Base-by-base conservation (phyloP, 2,888 invertebrate genomes). In the Rotaria sp. region DNA sequence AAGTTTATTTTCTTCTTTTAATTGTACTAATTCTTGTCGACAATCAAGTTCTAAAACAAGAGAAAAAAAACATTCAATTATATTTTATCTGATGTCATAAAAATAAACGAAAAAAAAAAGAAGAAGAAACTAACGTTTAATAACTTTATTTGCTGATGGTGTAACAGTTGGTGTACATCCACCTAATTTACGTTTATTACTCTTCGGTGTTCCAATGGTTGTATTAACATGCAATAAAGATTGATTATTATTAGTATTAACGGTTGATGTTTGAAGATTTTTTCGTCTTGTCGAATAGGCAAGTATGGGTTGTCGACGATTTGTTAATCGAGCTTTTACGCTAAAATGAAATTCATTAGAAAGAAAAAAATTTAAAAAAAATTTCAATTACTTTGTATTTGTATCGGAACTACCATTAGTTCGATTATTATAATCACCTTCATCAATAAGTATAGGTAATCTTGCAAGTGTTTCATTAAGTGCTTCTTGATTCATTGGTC, bases 401-500 rank as follows among this genome's bases (percentile, higher is more conserved):
- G 67, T 38, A 21, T 67, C 67, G 1, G 67, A 67, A 67, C 67
- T 67, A 18, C 67, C 67, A 38, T 67, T 67, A 2, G 67, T 67
- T 35, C 67, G 67, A 67, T 67, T 67, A 21, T 35, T 67, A 35
- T 67, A 67, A 38, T 67, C 67, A 35, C 38, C 67, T 21, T 67
- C 67, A 35, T 67, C 67, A 35, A 67, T 67, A 67, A 67, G 67
- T 38, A 67, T 67, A 38, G 67, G 67, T 38, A 67, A 67, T 35
- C 35, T 15, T 67, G 67, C 67, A 35, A 67, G 35, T 35, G 67
- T 67, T 35, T 67, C 67, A 67, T 67, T 67, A 18, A 67, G 18
- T 67, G 67, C 67, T 67, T 67, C 67, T 80, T 80, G 41, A 80
- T 80, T 80, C 80, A 80, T 45, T n/a, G 80, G 80, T 80, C 45